Percentiles rank a stretch among this genome's conserved stretches.
phyloP scores from a whole-genome alignment of 2,797 vertebrate genomes.

The Arnoldichthys spilopterus region DNA sequence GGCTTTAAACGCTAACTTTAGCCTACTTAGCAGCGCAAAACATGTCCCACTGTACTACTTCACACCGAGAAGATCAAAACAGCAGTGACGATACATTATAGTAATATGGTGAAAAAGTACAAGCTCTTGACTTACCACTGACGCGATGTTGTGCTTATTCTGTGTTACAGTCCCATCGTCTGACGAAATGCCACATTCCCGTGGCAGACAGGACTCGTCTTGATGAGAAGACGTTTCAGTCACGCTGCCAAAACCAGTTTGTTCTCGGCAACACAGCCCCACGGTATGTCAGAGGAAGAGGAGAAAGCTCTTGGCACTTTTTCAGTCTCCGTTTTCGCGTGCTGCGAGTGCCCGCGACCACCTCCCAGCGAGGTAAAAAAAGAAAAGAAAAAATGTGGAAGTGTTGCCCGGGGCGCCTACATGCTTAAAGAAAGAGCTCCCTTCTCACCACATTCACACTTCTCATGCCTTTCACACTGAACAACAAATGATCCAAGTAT shows the following conservation, averaged over 20 bases:
- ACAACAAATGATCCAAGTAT: no score
- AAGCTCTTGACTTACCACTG: background rate
- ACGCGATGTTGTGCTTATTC: background rate
- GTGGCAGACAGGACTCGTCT: slow-evolving; percentile 37
- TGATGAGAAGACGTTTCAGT: slow-evolving; percentile 20
- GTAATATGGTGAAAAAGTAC: background rate
- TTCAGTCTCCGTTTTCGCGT: slow-evolving; percentile 61
- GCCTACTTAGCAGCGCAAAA: background rate
- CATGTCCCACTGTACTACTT: background rate
- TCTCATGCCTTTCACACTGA: background rate
- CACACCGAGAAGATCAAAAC: no score
- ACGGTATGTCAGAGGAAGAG: slow-evolving; percentile 19
- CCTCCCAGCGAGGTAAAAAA: background rate
- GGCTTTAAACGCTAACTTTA: background rate
- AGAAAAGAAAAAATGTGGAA: no score
- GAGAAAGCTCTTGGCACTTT: background rate
- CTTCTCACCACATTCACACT: background rate
- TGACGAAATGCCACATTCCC: slow-evolving; percentile 37
- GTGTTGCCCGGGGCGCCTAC: background rate
- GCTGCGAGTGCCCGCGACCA: slow-evolving; percentile 43
- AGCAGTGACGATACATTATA: no score
- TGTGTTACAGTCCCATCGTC: background rate
- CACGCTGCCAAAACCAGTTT: slow-evolving; percentile 71
- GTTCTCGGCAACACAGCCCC: background rate
- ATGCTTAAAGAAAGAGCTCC: background rate